These are phyloP conservation scores for Drosophila triauraria DNA, from an alignment of 1,140 invertebrate genomes.

Conservation along the genomic window DNA sequence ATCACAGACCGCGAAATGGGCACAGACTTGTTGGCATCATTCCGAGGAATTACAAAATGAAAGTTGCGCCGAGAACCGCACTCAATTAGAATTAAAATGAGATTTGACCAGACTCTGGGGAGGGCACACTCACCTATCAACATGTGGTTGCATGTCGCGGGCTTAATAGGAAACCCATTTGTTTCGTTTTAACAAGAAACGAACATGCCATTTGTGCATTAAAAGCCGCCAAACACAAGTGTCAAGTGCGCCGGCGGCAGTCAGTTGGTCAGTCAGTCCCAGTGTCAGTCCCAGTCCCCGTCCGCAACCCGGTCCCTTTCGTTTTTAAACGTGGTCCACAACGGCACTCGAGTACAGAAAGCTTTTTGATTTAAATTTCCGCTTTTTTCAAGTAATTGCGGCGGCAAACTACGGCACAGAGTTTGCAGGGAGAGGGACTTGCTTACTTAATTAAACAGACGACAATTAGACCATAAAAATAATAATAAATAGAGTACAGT, in stretches of 20 bases:
- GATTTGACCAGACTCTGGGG: constrained; percentile 47
- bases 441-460: neutral
- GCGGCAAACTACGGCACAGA: constrained; percentile 20
- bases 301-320: constrained; percentile 30
- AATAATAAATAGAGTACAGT: neutral
- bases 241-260: constrained; percentile 69
- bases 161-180: constrained; percentile 65
- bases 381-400: constrained; percentile 39
- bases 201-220: constrained; percentile 80
- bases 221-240: constrained; percentile 63
- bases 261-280: constrained; percentile 30
- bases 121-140: constrained; percentile 17
- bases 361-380: constrained; percentile 57
- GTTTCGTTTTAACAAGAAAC: constrained; percentile 57
- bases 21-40: constrained; percentile 46
- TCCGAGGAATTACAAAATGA: constrained; percentile 53
- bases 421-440: constrained; percentile 8
- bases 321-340: constrained; percentile 7
- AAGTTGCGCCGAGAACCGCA: constrained; percentile 54
- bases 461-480: constrained; percentile 4
- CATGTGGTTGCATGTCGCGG: constrained; percentile 62
- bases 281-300: neutral
- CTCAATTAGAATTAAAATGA: constrained; percentile 58
- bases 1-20: constrained; percentile 53
- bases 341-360: constrained; percentile 37